These are phyloP conservation scores for Nasonia giraulti DNA, from an alignment of 1,140 invertebrate species.

Conservation along the genomic window DNA sequence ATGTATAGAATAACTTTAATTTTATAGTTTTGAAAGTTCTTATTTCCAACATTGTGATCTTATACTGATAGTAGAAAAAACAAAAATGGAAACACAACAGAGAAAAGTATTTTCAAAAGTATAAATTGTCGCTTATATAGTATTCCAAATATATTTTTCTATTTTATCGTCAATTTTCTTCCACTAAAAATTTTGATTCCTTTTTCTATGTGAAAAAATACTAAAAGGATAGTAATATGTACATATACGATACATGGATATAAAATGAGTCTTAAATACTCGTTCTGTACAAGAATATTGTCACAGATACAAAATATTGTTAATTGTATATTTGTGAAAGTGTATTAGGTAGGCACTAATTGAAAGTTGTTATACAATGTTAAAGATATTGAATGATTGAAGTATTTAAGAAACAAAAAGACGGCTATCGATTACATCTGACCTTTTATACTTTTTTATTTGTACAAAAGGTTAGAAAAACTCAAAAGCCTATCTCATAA, in stretches of 20 bases:
- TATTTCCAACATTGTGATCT: background rate
- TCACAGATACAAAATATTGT: slow-evolving; percentile 31
- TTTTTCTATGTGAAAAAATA: background rate
- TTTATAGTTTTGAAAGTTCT: slow-evolving; percentile 26
- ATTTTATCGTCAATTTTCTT: slow-evolving; percentile 17
- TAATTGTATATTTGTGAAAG: slow-evolving; percentile 22
- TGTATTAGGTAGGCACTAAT: background rate
- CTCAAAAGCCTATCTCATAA: background rate
- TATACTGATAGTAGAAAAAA: background rate
- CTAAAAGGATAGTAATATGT: background rate
- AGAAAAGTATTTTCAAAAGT: slow-evolving; percentile 13
- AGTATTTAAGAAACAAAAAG: slow-evolving; percentile 13
- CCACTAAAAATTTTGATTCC: slow-evolving; percentile 5
- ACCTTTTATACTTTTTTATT: slow-evolving; percentile 46
- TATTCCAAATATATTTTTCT: slow-evolving; percentile 33
- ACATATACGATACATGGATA: slow-evolving; percentile 31
- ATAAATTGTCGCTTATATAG: slow-evolving; percentile 10
- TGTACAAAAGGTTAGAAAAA: slow-evolving; percentile 26
- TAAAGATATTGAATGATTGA: slow-evolving; percentile 8
- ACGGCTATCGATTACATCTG: background rate
- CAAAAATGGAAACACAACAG: background rate
- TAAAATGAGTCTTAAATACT: slow-evolving; percentile 29
- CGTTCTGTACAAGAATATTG: slow-evolving; percentile 29
- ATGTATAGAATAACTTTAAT: slow-evolving; percentile 3
- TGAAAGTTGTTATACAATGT: slow-evolving; percentile 31